Evolutionary conservation across 2,113 vertebrate species (phyloP).

Genomic region (Micronisus gabar): DNA sequence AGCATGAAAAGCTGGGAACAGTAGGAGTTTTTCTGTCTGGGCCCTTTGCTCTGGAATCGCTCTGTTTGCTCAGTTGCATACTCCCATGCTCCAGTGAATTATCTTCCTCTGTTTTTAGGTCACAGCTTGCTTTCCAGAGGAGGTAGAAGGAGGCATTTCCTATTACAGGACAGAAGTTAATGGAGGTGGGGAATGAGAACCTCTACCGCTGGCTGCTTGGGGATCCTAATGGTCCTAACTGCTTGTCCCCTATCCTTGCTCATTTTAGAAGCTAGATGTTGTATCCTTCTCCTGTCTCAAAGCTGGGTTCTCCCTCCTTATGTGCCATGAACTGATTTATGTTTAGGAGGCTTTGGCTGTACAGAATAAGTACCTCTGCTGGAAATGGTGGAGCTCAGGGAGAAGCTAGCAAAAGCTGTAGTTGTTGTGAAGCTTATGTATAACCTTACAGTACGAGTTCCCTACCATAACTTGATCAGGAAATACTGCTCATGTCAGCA

Average conservation of each 20-base stretch:
- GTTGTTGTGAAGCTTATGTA: background rate
- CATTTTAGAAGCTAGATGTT: background rate
- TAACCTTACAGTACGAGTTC: background rate
- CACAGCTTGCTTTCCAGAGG: background rate
- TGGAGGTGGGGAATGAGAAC: background rate
- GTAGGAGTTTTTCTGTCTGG: background rate
- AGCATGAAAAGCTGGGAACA: background rate
- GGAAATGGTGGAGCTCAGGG: background rate
- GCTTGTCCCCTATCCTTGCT: background rate
- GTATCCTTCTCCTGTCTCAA: background rate
- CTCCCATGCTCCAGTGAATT: background rate
- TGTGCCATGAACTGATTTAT: background rate
- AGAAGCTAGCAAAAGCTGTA: background rate
- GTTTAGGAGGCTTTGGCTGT: background rate
- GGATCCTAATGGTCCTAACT: background rate
- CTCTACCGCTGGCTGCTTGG: background rate
- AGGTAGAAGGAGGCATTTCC: background rate
- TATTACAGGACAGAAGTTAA: background rate
- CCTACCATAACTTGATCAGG: background rate
- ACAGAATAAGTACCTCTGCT: background rate
- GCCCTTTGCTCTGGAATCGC: background rate
- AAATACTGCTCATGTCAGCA: background rate
- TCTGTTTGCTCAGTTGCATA: background rate
- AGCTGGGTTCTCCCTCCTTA: background rate
- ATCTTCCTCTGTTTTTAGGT: background rate